Base-by-base conservation (phyloP, 2,113 vertebrate genomes). In the Morone chrysops region DNA sequence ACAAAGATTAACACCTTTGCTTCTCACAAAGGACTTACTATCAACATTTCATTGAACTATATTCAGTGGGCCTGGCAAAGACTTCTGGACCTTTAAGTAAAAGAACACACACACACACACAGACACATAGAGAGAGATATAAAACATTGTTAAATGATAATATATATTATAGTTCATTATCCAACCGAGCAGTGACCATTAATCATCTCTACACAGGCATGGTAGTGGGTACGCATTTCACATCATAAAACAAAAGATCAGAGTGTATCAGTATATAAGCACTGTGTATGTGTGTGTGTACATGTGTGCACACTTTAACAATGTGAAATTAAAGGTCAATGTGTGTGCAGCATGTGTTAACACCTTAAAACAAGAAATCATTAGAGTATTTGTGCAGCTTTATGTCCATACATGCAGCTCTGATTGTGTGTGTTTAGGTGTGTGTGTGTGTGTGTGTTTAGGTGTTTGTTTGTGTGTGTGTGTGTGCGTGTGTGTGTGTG, bases 141-240 rank as follows among this genome's bases (percentile, higher is more conserved):
- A 70, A 84, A 85, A 87, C 81, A 93, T 20, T 70, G 70, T 89
- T 89, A 77, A 80, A 90, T 87, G 48, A 88, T 81, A 81, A 87
- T 86, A 76, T 83, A 87, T 76, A 87, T 87, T 83, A 83, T 62
- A 86, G 69, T 82, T 89, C 72, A 90, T 91, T 90, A 90, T 85
- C 86, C 60, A 61, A 68, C 38, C 63, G 62, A 54, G 75, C 81
- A 86, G 68, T 51, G 67, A 79, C 85, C 47, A 92, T 93, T 85
- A 91, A 89, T 93, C 91, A 89, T 89, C 56, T 70, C 60, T 74
- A 74, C 73, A 82, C 22, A 86, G 78, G 59, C 65, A 73, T 47
- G 13, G 74, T 36, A 70, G 67, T 50, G 62, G 77, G 69, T 70
- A 75, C 13, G 17, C 14, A 82, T 72, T 87, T 80, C 50, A 84